These are phyloP conservation scores for Hyalella azteca DNA, from an alignment of 2,888 invertebrate genomes.

Conservation along the genomic window DNA sequence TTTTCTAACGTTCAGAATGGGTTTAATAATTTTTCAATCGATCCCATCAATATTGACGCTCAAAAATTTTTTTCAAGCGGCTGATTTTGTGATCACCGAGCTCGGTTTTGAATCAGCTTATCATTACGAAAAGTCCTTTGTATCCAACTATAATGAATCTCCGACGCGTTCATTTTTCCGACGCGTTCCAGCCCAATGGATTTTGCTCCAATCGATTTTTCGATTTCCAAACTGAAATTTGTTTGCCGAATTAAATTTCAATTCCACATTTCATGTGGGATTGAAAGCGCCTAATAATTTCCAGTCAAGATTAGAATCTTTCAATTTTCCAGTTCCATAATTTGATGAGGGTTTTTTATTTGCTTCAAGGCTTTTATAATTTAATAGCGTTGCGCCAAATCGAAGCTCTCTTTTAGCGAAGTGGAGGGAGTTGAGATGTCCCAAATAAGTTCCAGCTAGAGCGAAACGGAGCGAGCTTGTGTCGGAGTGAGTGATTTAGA, in stretches of 20 bases:
- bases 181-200: not conserved
- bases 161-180: not conserved
- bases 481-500: too few relatives aligned
- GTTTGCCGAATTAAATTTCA: not conserved
- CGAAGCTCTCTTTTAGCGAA: not conserved
- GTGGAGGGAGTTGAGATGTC: not conserved
- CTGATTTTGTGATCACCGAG: too few relatives aligned
- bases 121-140: too few relatives aligned
- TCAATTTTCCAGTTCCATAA: slow-evolving; percentile 10
- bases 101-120: too few relatives aligned
- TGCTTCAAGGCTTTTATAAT: not conserved
- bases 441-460: too few relatives aligned
- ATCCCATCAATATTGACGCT: too few relatives aligned
- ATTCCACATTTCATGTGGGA: slow-evolving; percentile 13
- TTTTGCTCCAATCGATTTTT: not conserved
- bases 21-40: too few relatives aligned
- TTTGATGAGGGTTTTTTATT: slow-evolving; percentile 14
- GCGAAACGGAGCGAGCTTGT: too few relatives aligned
- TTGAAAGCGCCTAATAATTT: slow-evolving; percentile 11
- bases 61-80: too few relatives aligned
- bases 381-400: slow-evolving; percentile 9
- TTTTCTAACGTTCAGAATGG: too few relatives aligned
- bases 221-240: not conserved
- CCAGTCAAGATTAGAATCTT: slow-evolving; percentile 26
- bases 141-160: too few relatives aligned